Evolutionary conservation across 2,797 vertebrate species (phyloP), one percentile per base, ranked within the genome.

Genomic region (Pseudochromis fuscus): DNA sequence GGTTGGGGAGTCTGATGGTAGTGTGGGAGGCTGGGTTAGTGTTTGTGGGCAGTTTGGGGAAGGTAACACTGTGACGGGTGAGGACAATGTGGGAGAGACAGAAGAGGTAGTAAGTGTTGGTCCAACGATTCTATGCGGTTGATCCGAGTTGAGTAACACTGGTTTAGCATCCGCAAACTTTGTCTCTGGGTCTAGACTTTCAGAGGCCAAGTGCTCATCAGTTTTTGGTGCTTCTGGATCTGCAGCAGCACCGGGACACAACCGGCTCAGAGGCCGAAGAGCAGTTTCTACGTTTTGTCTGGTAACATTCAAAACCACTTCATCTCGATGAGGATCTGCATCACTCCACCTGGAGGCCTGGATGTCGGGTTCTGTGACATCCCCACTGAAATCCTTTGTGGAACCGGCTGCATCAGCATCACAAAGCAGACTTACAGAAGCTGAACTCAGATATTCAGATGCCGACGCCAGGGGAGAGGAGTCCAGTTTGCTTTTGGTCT

Each of bases 31-130:
- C 27, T 78, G 74, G 56, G 55, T 30, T n/a, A 44, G 33, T 2
- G 63, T 70, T n/a, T 67, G 67, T n/a, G 76, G 49, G 0, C 48
- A 59, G 67, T 69, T 64, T 0, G n/a, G 33, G 21, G 27, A 3
- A 37, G 64, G 35, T 56, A 82, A 71, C 35, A 67, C 62, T 62
- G 63, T 38, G 33, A 48, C 12, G 11, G 27, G 13, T 1, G 58
- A 7, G 21, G 80, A 77, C n/a, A 50, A 55, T 42, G 33, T 0
- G 3, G 49, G 30, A 46, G 57, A 49, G 6, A 15, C 1, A 21
- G 72, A 69, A 16, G 76, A 79, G 77, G 82, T 81, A 72, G 84
- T n/a, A 48, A 28, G 46, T 70, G 81, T 23, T 51, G 74, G 63
- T 21, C 44, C 37, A 1, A 67, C 7, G 9, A 66, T 31, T 72